Percentiles rank a stretch among this genome's conserved stretches.
phyloP scores from a whole-genome alignment of 2,113 vertebrate species.

The Equus quagga region DNA sequence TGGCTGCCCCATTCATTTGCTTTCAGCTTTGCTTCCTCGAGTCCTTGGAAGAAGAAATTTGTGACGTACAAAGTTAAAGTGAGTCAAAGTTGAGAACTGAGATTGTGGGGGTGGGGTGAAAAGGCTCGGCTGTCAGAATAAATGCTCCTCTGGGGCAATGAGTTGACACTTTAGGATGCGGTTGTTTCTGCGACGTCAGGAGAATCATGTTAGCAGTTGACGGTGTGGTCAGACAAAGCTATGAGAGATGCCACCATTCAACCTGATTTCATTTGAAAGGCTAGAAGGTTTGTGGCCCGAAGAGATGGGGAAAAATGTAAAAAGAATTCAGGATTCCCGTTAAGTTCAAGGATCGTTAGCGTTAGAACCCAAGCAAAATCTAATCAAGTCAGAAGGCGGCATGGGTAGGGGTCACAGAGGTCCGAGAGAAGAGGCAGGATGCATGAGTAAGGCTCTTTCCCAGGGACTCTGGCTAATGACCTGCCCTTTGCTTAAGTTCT shows the following conservation, averaged over 20 bases:
- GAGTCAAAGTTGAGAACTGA: neutral
- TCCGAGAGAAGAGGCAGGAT: neutral
- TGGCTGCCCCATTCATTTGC: too few species aligned
- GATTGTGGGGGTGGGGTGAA: neutral
- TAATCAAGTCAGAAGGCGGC: neutral
- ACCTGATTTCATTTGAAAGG: neutral
- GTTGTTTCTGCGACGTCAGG: neutral
- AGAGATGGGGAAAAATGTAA: neutral
- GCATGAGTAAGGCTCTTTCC: neutral
- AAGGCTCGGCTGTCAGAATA: neutral
- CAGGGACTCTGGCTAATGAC: neutral
- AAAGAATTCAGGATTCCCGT: neutral
- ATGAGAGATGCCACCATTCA: accelerated
- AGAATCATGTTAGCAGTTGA: neutral
- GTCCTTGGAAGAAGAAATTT: neutral
- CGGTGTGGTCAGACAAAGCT: neutral
- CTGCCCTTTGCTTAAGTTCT: neutral
- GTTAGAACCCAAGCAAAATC: neutral
- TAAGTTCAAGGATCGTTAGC: neutral
- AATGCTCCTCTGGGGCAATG: neutral
- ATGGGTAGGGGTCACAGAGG: accelerated
- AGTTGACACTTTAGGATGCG: accelerated
- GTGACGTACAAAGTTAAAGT: too few species aligned
- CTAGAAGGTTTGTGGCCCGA: neutral
- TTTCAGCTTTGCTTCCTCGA: neutral